These are phyloP conservation scores for Scolopax mira DNA, from an alignment of 2,113 vertebrate species.

Conservation along the genomic window DNA sequence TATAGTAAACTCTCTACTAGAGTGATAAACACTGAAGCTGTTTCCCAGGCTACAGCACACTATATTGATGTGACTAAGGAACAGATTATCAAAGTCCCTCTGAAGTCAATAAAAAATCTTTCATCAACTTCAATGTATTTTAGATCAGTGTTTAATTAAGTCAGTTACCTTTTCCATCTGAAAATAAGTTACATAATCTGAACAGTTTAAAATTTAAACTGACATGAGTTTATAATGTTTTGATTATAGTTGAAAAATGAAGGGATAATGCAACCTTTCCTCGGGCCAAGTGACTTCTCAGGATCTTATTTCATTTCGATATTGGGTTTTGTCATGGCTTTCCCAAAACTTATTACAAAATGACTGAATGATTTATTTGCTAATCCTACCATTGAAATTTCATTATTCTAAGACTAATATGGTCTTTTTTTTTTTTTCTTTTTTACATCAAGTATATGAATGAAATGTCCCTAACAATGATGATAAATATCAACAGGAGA, in stretches of 20 bases:
- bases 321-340: fast-evolving
- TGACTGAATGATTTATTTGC: neutral
- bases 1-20: neutral
- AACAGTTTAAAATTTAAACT: neutral
- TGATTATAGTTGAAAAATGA: neutral
- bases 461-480: neutral
- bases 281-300: neutral
- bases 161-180: neutral
- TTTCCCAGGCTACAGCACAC: neutral
- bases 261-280: neutral
- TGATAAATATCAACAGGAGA: neutral
- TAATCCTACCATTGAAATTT: neutral
- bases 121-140: neutral
- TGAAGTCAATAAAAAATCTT: neutral
- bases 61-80: neutral
- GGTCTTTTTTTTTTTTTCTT: neutral
- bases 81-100: neutral
- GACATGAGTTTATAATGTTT: neutral
- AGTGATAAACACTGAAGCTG: neutral
- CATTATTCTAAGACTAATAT: neutral
- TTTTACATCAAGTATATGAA: neutral
- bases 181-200: neutral
- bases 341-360: neutral
- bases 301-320: neutral
- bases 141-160: neutral